Percentiles rank a stretch among this genome's conserved stretches.
These are phyloP conservation scores for Otis tarda DNA, from an alignment of 2,113 vertebrate genomes.

Conservation along the genomic window DNA sequence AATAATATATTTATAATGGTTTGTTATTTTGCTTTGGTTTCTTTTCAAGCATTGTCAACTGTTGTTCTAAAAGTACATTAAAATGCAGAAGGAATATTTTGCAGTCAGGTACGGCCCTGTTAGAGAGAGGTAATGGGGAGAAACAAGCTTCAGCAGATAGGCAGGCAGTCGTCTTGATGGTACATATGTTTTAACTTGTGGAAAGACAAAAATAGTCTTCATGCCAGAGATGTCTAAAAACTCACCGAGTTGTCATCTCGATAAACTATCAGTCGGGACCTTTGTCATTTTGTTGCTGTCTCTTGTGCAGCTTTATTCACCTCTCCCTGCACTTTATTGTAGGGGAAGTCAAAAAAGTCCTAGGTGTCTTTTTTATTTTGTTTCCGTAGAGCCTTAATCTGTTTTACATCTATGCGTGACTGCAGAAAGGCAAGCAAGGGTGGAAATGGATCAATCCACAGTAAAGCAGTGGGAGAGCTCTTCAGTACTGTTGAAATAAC, in stretches of 20 bases:
- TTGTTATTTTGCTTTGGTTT: slow-evolving; percentile 24
- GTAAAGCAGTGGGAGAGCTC: slow-evolving; percentile 44
- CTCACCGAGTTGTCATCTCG: slow-evolving; percentile 23
- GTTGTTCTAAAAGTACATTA: slow-evolving; percentile 1
- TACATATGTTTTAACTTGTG: slow-evolving; percentile 49
- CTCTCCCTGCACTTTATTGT: slow-evolving; percentile 2
- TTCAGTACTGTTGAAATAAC: slow-evolving; percentile 65
- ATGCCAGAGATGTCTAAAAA: slow-evolving; percentile 54
- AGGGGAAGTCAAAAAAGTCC: slow-evolving; percentile 1
- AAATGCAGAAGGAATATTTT: slow-evolving; percentile 7
- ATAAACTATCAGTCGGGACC: slow-evolving; percentile 41
- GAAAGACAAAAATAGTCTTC: slow-evolving; percentile 32
- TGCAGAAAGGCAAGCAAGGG: slow-evolving; percentile 38
- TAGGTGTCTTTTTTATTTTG: neutral
- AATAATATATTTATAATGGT: slow-evolving; percentile 55
- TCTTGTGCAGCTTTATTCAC: neutral
- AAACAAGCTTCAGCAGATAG: slow-evolving; percentile 18
- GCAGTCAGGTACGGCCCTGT: neutral
- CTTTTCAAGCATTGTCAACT: slow-evolving; percentile 13
- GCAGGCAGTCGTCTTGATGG: slow-evolving; percentile 21
- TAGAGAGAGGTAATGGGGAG: neutral
- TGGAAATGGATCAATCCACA: slow-evolving; percentile 47
- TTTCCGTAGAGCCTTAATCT: slow-evolving; percentile 54
- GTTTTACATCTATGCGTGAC: slow-evolving; percentile 69
- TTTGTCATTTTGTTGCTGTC: neutral